phyloP scores from a whole-genome alignment of 2,888 invertebrate genomes.

The Drosophila austrosaltans region DNA sequence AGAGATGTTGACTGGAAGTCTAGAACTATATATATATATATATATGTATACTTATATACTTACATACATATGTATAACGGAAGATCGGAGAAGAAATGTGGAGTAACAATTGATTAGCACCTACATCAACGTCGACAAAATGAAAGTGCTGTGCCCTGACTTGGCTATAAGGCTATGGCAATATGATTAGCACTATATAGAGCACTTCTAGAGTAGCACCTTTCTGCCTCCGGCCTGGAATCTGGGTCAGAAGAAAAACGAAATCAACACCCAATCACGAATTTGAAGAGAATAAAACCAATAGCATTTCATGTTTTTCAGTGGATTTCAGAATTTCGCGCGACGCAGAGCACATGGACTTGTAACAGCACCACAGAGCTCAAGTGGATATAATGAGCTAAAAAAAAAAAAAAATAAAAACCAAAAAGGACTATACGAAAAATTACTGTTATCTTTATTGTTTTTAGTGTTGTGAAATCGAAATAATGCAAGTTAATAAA shows the following conservation, averaged over 20 bases:
- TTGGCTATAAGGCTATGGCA: constrained; percentile 9
- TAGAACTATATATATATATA: constrained; percentile 1
- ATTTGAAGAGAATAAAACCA: constrained; percentile 64
- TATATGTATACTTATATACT: not conserved
- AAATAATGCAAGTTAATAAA: constrained; percentile 47
- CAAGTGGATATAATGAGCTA: constrained; percentile 54
- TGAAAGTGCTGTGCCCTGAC: constrained; percentile 65
- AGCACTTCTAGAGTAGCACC: constrained; percentile 75
- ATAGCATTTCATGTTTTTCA: constrained; percentile 27
- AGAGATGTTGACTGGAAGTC: not conserved
- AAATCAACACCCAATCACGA: constrained; percentile 62
- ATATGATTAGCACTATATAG: constrained; percentile 54
- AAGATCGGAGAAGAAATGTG: constrained; percentile 58
- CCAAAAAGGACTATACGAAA: constrained; percentile 4
- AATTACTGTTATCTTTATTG: constrained; percentile 9
- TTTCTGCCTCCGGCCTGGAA: constrained; percentile 36
- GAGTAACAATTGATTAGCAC: constrained; percentile 76
- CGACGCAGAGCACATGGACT: constrained; percentile 42
- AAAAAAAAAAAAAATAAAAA: constrained; percentile 12
- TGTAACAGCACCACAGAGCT: constrained; percentile 36
- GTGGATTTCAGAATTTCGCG: constrained; percentile 58
- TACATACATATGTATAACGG: constrained; percentile 53
- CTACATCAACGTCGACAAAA: constrained; percentile 57
- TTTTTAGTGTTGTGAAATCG: constrained; percentile 11
- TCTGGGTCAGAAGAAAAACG: constrained; percentile 73